Percentiles rank a stretch among this genome's conserved stretches.
Conservation (phyloP, 2,113 vertebrate species). For the Helogale parvula region DNA sequence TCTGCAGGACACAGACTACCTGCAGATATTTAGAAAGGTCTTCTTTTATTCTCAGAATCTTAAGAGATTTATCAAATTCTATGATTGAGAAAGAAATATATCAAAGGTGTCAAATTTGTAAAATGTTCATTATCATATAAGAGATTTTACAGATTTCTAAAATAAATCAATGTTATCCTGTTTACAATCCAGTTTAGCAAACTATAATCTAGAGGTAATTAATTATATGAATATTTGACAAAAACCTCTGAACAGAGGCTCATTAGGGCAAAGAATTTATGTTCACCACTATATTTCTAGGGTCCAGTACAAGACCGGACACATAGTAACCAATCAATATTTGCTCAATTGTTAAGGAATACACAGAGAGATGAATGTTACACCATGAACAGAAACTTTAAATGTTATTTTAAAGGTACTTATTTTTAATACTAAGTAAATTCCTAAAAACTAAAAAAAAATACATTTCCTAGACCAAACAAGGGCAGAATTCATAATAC, state of each 20-base stretch:
- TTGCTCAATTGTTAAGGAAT: neutral
- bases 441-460: conserved; percentile 38
- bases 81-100: neutral
- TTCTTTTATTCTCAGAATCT: conserved; percentile 36
- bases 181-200: neutral
- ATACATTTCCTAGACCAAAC: neutral
- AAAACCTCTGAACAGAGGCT: neutral
- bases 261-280: neutral
- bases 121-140: neutral
- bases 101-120: neutral
- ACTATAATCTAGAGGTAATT: neutral
- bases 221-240: neutral
- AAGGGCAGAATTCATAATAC: neutral
- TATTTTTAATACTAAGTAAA: neutral
- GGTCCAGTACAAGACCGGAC: neutral
- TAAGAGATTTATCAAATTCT: conserved; percentile 1
- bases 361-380: neutral
- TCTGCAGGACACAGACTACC: neutral
- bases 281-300: neutral
- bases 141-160: conserved; percentile 9
- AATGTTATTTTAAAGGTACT: neutral
- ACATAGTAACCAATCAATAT: neutral
- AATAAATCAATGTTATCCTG: neutral
- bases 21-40: neutral
- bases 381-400: neutral